Percentiles rank a stretch among this genome's conserved stretches.
Evolutionary conservation across 2,888 invertebrate genomes (phyloP).

Genomic region (Pheosia gnoma): DNA sequence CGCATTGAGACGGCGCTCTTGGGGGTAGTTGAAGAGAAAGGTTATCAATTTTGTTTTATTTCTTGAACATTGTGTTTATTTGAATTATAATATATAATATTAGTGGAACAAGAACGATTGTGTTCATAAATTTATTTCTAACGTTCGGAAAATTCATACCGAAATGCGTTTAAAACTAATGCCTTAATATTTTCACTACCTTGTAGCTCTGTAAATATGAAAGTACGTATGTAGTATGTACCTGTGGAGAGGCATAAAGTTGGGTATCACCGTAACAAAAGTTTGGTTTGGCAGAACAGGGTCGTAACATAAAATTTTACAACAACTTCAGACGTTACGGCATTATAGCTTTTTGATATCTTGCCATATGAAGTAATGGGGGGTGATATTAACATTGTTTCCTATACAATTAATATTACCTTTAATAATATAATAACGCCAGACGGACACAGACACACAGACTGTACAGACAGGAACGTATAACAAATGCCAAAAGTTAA

Average conservation of each 20-base stretch:
- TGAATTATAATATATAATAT: too few species aligned
- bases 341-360: conserved; percentile 78
- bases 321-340: conserved; percentile 74
- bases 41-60: too few species aligned
- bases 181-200: too few species aligned
- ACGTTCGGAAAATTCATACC: too few species aligned
- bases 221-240: conserved; percentile 20
- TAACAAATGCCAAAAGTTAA: too few species aligned
- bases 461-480: too few species aligned
- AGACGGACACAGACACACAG: neutral
- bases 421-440: conserved; percentile 15
- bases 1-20: too few species aligned
- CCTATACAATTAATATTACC: conserved; percentile 43
- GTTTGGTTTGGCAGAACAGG: conserved; percentile 69
- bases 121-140: too few species aligned
- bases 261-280: conserved; percentile 65
- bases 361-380: conserved; percentile 72
- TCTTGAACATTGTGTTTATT: too few species aligned
- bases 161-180: too few species aligned
- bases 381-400: conserved; percentile 62
- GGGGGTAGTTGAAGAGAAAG: too few species aligned
- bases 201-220: neutral
- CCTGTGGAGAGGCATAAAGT: conserved; percentile 59
- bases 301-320: conserved; percentile 80
- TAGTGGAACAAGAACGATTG: too few species aligned